Percentiles rank a stretch among this genome's conserved stretches.
phyloP scores from a whole-genome alignment of 2,113 vertebrate species.

The Dasypus novemcinctus region DNA sequence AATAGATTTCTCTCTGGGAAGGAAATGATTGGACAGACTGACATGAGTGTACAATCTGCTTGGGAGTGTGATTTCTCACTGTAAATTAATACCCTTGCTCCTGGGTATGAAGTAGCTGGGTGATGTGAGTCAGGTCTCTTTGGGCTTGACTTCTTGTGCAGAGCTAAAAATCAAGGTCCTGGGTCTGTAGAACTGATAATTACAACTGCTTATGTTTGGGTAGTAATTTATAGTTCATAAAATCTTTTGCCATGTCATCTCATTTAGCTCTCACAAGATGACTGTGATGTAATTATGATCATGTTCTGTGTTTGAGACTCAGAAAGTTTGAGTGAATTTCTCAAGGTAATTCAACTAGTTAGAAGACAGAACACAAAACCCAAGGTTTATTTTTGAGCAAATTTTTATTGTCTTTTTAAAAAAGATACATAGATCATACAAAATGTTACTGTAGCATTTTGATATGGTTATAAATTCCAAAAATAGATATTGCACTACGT shows the following conservation, averaged over 20 bases:
- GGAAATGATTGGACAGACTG: constrained; percentile 14
- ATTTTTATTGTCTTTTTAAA: no score
- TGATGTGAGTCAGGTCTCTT: not conserved
- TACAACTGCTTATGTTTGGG: not conserved
- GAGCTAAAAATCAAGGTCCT: not conserved
- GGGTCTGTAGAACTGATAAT: not conserved
- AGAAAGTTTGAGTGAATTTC: not conserved
- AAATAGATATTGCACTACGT: no score
- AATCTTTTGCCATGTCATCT: not conserved
- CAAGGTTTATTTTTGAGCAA: no score
- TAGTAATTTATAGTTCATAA: not conserved
- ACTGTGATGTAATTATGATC: not conserved
- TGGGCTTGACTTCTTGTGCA: not conserved
- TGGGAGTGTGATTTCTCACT: not conserved
- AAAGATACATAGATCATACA: no score
- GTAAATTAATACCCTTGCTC: not conserved
- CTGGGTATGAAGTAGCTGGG: not conserved
- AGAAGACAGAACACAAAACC: not conserved
- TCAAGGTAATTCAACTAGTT: not conserved
- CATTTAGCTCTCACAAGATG: not conserved
- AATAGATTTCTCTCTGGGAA: constrained; percentile 5
- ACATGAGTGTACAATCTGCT: not conserved
- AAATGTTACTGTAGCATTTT: no score
- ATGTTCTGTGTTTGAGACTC: constrained; percentile 6
- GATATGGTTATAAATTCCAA: no score